Evolutionary conservation across 2,888 invertebrate genomes (phyloP).

Genomic region (Adineta ricciae): DNA sequence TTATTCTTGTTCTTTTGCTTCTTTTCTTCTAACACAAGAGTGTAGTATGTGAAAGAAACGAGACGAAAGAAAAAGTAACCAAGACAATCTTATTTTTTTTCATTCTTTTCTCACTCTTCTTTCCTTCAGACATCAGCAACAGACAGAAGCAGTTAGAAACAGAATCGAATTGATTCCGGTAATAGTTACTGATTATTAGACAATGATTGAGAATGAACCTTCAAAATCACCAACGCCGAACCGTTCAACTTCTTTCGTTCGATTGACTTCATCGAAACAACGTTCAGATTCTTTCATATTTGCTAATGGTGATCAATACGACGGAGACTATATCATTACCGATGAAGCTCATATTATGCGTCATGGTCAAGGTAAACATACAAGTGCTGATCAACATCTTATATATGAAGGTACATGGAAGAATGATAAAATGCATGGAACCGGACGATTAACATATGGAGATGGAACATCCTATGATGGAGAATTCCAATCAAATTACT

Average conservation of each 20-base stretch:
- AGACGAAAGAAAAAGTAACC: not conserved
- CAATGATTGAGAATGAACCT: not conserved
- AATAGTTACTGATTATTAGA: not conserved
- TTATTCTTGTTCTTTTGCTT: not conserved
- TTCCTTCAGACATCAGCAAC: not conserved
- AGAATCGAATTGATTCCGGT: not conserved
- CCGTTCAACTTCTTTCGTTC: not conserved
- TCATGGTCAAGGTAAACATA: slow-evolving; percentile 17
- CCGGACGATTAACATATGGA: not conserved
- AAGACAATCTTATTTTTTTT: not conserved
- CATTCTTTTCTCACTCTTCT: not conserved
- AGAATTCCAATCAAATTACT: not conserved
- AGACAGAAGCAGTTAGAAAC: not conserved
- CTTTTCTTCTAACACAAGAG: not conserved
- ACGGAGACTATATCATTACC: not conserved
- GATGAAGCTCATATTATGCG: not conserved
- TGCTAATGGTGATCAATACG: slow-evolving; percentile 8
- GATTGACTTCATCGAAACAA: not conserved
- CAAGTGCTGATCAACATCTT: not conserved
- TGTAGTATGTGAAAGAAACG: not conserved
- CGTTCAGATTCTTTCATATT: not conserved
- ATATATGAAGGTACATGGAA: not conserved
- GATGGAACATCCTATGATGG: not conserved
- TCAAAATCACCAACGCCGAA: not conserved
- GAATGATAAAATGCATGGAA: not conserved